These are phyloP conservation scores for Zophobas atratus DNA, from an alignment of 1,140 invertebrate species.

Conservation along the genomic window DNA sequence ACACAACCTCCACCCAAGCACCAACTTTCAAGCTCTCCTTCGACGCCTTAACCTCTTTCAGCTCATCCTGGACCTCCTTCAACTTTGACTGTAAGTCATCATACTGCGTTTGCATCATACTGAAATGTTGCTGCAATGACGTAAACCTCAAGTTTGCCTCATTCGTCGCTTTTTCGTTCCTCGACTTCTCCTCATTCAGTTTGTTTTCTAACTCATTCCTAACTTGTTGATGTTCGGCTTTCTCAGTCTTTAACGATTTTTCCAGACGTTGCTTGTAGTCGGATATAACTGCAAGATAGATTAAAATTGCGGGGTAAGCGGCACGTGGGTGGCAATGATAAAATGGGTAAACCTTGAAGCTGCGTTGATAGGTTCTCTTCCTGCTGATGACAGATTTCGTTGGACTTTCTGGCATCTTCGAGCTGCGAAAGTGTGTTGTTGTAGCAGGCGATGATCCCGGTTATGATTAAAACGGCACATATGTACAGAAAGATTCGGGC, in stretches of 20 bases:
- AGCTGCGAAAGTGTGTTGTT: constrained; percentile 70
- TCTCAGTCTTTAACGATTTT: constrained; percentile 68
- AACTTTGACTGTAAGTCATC: constrained; percentile 65
- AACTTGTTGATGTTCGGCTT: constrained; percentile 67
- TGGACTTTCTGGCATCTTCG: constrained; percentile 68
- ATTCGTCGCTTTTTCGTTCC: constrained; percentile 67
- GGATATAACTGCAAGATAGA: constrained; percentile 63
- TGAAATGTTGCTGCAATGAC: constrained; percentile 69
- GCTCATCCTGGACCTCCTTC: constrained; percentile 62
- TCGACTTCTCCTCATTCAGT: constrained; percentile 67
- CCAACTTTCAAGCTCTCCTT: constrained; percentile 59
- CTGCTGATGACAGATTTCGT: constrained; percentile 68
- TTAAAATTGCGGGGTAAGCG: constrained; percentile 13
- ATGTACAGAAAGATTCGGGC: constrained; percentile 69
- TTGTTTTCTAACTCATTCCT: constrained; percentile 66
- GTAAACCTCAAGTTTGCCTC: constrained; percentile 67
- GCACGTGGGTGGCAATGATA: constrained; percentile 2
- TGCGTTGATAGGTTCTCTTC: constrained; percentile 70
- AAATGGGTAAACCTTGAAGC: constrained; percentile 67
- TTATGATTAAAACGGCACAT: constrained; percentile 67
- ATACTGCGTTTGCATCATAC: constrained; percentile 66
- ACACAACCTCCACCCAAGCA: background rate
- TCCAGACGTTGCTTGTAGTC: constrained; percentile 70
- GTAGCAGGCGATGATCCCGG: constrained; percentile 70
- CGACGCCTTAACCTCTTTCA: constrained; percentile 56